Evolutionary conservation across 2,113 vertebrate species (phyloP).

Genomic region (Archilochus colubris): DNA sequence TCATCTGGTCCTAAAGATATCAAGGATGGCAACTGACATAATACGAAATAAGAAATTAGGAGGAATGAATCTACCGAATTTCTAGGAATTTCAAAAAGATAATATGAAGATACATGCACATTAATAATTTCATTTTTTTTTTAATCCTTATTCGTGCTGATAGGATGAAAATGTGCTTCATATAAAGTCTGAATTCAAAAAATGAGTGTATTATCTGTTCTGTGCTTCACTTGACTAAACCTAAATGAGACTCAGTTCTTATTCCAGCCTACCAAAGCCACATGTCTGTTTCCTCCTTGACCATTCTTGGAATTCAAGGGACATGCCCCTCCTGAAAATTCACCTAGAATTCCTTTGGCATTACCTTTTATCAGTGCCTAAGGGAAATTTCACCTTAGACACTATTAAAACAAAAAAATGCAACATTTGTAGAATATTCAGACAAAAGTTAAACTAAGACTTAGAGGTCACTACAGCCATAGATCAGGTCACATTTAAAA

Average conservation of each 20-base stretch:
- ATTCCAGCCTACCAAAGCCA: background rate
- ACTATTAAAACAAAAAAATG: constrained; percentile 18
- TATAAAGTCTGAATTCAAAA: background rate
- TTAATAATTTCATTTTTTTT: background rate
- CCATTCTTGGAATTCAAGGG: background rate
- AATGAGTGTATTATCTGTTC: background rate
- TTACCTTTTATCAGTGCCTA: constrained; percentile 1
- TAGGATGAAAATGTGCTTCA: background rate
- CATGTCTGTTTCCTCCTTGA: constrained; percentile 30
- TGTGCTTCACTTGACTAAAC: background rate
- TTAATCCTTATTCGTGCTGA: background rate
- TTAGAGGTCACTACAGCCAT: background rate
- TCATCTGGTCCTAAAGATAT: background rate
- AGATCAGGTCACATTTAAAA: background rate
- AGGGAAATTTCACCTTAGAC: constrained; percentile 32
- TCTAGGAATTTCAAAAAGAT: background rate
- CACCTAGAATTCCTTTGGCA: constrained; percentile 33
- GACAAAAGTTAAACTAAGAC: background rate
- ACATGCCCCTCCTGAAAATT: constrained; percentile 18
- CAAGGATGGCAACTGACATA: background rate
- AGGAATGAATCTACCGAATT: background rate
- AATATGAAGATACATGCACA: background rate
- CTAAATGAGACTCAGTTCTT: background rate
- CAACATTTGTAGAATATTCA: constrained; percentile 22
- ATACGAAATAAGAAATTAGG: background rate